Evolutionary conservation across 2,113 vertebrate species (phyloP).

Genomic region (Cinclus cinclus): DNA sequence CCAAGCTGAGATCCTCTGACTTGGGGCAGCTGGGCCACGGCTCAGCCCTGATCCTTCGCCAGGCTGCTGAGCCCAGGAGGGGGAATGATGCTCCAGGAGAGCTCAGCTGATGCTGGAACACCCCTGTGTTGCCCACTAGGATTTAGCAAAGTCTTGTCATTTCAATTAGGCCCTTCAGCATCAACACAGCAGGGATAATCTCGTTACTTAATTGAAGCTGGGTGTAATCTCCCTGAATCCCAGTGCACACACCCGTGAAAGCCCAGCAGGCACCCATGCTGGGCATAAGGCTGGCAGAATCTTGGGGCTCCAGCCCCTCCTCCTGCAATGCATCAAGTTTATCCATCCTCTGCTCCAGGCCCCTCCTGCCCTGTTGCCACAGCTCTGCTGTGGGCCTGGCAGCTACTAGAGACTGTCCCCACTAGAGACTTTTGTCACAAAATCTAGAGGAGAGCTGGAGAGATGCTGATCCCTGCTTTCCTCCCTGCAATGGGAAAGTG

Average conservation of each 20-base stretch:
- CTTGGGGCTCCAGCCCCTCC: rapidly evolving
- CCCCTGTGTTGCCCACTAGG: neutral
- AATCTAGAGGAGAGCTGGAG: neutral
- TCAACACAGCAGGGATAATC: neutral
- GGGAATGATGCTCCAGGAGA: neutral
- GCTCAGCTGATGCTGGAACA: neutral
- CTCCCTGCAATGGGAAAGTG: neutral
- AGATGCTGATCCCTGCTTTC: rapidly evolving
- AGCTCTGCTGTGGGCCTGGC: neutral
- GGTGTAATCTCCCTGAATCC: neutral
- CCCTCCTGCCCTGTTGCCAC: neutral
- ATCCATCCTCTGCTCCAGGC: neutral
- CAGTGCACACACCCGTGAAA: neutral
- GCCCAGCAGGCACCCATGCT: neutral
- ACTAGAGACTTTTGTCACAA: neutral
- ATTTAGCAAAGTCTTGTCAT: conserved; percentile 36
- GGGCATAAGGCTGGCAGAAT: rapidly evolving
- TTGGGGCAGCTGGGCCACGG: rapidly evolving
- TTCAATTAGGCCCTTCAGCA: conserved; percentile 9
- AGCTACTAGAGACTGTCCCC: neutral
- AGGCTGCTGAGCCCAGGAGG: neutral
- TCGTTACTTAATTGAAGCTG: neutral
- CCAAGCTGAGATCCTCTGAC: neutral
- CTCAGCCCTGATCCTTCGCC: neutral
- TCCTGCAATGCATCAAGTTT: neutral